Evolutionary conservation across 2,113 vertebrate genomes (phyloP).

Genomic region (Calyptomena viridis): DNA sequence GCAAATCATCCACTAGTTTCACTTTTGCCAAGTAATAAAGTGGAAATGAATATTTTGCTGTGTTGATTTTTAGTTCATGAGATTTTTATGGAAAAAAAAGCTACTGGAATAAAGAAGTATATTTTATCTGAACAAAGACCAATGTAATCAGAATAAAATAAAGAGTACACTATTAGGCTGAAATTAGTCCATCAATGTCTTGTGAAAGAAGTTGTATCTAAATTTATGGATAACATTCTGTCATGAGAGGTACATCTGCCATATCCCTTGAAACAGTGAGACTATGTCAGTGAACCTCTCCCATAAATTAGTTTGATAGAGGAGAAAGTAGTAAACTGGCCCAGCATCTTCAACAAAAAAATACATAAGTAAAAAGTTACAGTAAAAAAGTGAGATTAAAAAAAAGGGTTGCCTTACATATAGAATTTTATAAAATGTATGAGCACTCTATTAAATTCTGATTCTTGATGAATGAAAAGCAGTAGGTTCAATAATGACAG

Average conservation of each 20-base stretch:
- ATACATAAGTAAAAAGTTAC: background rate
- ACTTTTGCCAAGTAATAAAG: background rate
- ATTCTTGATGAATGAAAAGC: constrained; percentile 6
- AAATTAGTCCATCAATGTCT: background rate
- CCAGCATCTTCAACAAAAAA: background rate
- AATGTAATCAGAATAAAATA: background rate
- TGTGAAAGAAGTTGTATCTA: background rate
- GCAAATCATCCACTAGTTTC: constrained; percentile 21
- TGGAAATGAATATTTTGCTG: background rate
- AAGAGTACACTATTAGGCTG: background rate
- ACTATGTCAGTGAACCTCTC: background rate
- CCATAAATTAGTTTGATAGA: background rate
- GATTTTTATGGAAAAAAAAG: background rate
- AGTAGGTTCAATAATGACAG: constrained; percentile 12
- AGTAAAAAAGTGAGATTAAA: background rate
- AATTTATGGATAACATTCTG: background rate
- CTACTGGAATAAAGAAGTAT: background rate
- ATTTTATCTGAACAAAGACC: background rate
- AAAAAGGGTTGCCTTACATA: background rate
- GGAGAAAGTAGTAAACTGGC: background rate
- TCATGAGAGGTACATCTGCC: background rate
- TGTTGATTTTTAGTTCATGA: background rate
- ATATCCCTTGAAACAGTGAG: background rate
- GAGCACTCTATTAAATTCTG: background rate
- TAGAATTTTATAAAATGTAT: background rate